Evolutionary conservation across 2,888 invertebrate species (phyloP).

Genomic region (Rotaria magnacalcarata): DNA sequence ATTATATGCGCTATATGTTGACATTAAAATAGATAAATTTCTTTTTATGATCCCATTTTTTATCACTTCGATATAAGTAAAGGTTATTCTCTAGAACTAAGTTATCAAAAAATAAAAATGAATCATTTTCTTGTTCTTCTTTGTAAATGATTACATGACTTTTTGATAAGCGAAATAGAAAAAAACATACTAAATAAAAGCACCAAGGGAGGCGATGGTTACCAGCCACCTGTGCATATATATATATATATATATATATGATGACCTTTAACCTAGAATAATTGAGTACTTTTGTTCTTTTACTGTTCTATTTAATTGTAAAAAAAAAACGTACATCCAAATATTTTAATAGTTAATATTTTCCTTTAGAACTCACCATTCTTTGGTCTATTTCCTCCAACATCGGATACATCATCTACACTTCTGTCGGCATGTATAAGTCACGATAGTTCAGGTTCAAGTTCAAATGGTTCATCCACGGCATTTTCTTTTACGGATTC

Average conservation of each 20-base stretch:
- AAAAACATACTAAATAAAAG: no score
- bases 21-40: neutral
- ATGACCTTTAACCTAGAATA: conserved; percentile 23
- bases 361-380: conserved; percentile 8
- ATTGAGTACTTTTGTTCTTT: neutral
- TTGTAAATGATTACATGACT: no score
- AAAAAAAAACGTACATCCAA: no score
- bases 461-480: conserved; percentile 21
- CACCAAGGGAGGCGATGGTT: no score
- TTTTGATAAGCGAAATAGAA: no score
- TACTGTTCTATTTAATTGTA: neutral
- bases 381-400: conserved; percentile 32
- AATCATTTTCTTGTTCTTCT: no score
- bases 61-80: neutral
- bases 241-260: neutral
- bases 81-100: neutral
- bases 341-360: no score
- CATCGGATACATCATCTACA: neutral
- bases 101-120: neutral
- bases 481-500: neutral
- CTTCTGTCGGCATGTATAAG: conserved; percentile 30
- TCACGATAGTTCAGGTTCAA: conserved; percentile 5
- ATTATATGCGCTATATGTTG: neutral
- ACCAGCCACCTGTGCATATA: neutral
- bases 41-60: neutral